Evolutionary conservation across 2,113 vertebrate species (phyloP), one percentile per base, ranked within the genome.

Genomic region (Candoia aspera): DNA sequence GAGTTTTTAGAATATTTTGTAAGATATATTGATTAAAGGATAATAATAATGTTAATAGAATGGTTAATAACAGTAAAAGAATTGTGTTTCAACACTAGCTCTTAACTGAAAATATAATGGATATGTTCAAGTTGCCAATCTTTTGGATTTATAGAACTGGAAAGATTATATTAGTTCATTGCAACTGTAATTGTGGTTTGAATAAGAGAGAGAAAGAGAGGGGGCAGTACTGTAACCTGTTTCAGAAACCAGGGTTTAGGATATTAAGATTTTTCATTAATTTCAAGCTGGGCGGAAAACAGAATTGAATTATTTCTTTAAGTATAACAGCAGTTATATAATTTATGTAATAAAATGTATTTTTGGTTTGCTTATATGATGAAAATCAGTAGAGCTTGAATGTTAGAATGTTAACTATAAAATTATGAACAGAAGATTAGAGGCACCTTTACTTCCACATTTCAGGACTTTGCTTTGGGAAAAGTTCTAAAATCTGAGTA

Each of bases 251-350:
- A 23, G 37, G 13, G 37, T 42, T 90, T 85, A 46, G 79, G 33
- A 85, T 60, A 85, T 62, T 46, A 83, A 26, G 2, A 23, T 24
- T 84, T 90, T 85, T 85, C 83, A 85, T 90, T 49, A 85, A 90
- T 84, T 26, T 57, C 42, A 58, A 90, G 83, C 49, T 62, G 26
- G 57, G 15, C 13, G n/a, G 17, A 57, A 49, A 84, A 49, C 23
- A 49, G 73, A 60, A 49, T 49, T n/a, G 37, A 84, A 90, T 84
- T 59, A 42, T 85, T 85, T 46, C 4, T 53, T 29, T 33, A 79
- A 90, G 12, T 90, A 42, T 33, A 90, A 49, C 37, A 90, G 73
- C 79, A 84, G n/a, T 90, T 60, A 84, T 84, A 58, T 83, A 84
- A 79, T 62, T 90, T 21, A 6, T 49, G 57, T 60, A 83, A 84